Evolutionary conservation across 2,797 vertebrate genomes (phyloP).

Genomic region (Limnodromus scolopaceus): DNA sequence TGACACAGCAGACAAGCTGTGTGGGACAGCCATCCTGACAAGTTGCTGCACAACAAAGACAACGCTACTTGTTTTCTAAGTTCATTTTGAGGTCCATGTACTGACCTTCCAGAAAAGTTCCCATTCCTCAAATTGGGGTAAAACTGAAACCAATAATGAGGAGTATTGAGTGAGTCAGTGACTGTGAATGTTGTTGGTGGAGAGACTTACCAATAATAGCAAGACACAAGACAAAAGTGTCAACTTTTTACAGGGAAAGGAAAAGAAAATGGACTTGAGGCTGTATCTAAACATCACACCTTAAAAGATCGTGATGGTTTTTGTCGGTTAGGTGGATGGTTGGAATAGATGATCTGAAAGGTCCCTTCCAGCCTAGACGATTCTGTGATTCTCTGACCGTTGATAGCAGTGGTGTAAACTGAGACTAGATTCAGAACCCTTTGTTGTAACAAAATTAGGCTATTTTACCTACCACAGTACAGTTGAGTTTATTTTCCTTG

Average conservation of each 20-base stretch:
- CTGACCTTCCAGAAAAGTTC: not conserved
- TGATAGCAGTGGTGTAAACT: not conserved
- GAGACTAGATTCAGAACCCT: not conserved
- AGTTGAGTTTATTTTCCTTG: not conserved
- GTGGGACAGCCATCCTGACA: not conserved
- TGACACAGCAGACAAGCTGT: not conserved
- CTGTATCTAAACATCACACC: not conserved
- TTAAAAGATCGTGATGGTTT: not conserved
- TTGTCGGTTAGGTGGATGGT: no score
- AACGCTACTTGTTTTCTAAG: fast-evolving
- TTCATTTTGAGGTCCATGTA: not conserved
- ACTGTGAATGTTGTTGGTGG: not conserved
- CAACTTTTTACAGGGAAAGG: not conserved
- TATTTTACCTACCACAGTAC: not conserved
- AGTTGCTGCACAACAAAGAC: not conserved
- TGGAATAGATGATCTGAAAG: no score
- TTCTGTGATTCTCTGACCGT: no score
- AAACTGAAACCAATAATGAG: not conserved
- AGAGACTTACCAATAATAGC: not conserved
- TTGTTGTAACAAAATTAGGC: not conserved
- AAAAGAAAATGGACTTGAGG: not conserved
- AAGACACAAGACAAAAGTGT: not conserved
- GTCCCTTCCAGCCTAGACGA: no score
- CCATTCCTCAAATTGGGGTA: not conserved
- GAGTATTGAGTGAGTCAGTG: not conserved